A percentile compares a stretch with the other conserved stretches of the same genome.
These are phyloP conservation scores for Merluccius polli DNA, from an alignment of 2,797 vertebrate genomes.

Conservation along the genomic window DNA sequence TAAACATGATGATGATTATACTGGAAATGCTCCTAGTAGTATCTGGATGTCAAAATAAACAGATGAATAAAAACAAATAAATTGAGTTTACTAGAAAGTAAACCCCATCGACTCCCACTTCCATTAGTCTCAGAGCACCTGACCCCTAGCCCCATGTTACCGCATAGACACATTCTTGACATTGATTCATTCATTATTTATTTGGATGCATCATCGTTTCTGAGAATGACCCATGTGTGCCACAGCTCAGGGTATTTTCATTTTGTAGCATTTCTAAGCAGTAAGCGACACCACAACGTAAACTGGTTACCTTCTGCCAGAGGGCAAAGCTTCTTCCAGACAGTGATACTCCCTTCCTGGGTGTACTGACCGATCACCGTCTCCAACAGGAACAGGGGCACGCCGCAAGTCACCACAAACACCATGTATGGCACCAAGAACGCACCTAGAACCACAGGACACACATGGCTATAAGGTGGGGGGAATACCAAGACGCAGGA, in stretches of 20 bases:
- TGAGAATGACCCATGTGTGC: background rate
- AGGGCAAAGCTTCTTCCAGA: slow-evolving; percentile 71
- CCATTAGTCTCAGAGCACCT: background rate
- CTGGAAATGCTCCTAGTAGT: background rate
- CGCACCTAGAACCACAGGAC: slow-evolving; percentile 55
- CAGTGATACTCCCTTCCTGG: slow-evolving; percentile 68
- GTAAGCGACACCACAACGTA: background rate
- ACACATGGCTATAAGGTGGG: background rate
- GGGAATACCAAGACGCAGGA: background rate
- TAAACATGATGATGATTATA: background rate
- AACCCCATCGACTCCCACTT: background rate
- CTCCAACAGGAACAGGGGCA: slow-evolving; percentile 74
- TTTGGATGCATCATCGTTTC: background rate
- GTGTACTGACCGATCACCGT: slow-evolving; percentile 68
- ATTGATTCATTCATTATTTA: background rate
- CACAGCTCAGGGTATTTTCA: background rate
- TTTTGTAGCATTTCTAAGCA: background rate
- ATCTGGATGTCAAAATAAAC: background rate
- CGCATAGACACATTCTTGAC: background rate
- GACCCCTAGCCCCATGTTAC: background rate
- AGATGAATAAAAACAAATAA: background rate
- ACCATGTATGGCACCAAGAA: slow-evolving; percentile 75
- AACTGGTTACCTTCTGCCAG: slow-evolving; percentile 63
- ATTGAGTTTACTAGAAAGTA: background rate
- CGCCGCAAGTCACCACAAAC: slow-evolving; percentile 66